Percentiles rank a stretch among this genome's conserved stretches.
Evolutionary conservation across 2,888 invertebrate species (phyloP).

Genomic region (Drosophila helvetica): DNA sequence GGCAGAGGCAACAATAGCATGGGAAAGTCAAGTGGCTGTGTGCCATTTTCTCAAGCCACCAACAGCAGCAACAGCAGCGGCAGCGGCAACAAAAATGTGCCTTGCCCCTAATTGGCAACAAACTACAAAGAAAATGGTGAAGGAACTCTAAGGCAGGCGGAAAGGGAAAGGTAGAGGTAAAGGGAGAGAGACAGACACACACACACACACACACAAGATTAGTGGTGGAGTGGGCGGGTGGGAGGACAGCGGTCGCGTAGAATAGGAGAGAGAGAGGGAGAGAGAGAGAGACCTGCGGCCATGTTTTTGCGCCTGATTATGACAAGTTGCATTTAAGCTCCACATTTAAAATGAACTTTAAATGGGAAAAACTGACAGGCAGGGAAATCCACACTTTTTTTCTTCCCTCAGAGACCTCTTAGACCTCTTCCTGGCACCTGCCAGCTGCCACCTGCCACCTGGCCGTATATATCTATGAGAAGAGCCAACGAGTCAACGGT

Average conservation of each 20-base stretch:
- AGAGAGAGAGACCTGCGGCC: constrained; percentile 24
- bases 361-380: constrained; percentile 28
- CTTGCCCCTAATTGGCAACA: constrained; percentile 61
- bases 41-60: constrained; percentile 72
- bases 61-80: constrained; percentile 35
- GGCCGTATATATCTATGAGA: constrained; percentile 32
- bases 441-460: constrained; percentile 4
- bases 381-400: background rate
- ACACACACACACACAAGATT: background rate
- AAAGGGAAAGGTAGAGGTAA: background rate
- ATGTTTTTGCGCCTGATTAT: constrained; percentile 32
- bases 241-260: background rate
- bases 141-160: constrained; percentile 30
- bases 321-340: constrained; percentile 64
- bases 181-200: background rate
- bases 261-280: background rate
- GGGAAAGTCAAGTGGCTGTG: constrained; percentile 74
- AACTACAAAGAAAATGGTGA: constrained; percentile 38
- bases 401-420: constrained; percentile 23
- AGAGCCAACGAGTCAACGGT: constrained; percentile 30
- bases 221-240: no score
- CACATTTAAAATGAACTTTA: constrained; percentile 58
- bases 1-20: constrained; percentile 37
- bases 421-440: background rate
- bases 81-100: constrained; percentile 40